These are phyloP conservation scores for Episyrphus balteatus DNA, from an alignment of 1,140 invertebrate genomes.

Conservation along the genomic window DNA sequence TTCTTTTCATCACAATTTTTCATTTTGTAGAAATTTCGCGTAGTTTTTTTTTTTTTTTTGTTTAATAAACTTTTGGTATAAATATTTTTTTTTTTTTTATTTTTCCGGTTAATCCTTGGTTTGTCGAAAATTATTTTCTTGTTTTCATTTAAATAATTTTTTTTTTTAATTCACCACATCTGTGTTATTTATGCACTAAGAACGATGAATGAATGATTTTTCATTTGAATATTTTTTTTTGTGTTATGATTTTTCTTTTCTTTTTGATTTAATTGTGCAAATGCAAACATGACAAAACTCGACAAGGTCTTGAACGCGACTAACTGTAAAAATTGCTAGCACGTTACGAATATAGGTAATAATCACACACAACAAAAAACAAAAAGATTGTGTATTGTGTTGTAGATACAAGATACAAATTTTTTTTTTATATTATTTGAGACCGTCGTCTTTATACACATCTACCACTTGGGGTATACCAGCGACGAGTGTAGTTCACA, in stretches of 20 bases:
- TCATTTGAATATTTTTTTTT: background rate
- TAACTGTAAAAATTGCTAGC: conserved; percentile 36
- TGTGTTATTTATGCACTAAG: background rate
- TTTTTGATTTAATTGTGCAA: background rate
- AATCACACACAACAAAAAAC: background rate
- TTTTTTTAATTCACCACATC: background rate
- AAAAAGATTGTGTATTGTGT: background rate
- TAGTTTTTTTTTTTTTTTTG: conserved; percentile 1
- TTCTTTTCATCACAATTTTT: conserved; percentile 2
- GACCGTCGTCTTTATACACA: no score
- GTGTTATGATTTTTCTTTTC: background rate
- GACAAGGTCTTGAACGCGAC: conserved; percentile 37
- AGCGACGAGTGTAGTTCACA: no score
- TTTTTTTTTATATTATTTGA: background rate
- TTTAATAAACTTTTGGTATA: background rate
- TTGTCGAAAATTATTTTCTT: background rate
- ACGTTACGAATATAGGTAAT: conserved; percentile 30
- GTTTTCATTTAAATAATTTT: background rate
- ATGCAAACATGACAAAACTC: conserved; percentile 36
- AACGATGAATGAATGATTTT: background rate
- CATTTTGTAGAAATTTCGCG: conserved; percentile 1
- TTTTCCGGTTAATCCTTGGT: background rate
- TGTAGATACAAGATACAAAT: background rate
- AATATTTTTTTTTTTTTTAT: background rate
- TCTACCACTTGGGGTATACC: no score